Evolutionary conservation across 2,888 invertebrate genomes (phyloP).

Genomic region (Trichogramma dendrolimi): DNA sequence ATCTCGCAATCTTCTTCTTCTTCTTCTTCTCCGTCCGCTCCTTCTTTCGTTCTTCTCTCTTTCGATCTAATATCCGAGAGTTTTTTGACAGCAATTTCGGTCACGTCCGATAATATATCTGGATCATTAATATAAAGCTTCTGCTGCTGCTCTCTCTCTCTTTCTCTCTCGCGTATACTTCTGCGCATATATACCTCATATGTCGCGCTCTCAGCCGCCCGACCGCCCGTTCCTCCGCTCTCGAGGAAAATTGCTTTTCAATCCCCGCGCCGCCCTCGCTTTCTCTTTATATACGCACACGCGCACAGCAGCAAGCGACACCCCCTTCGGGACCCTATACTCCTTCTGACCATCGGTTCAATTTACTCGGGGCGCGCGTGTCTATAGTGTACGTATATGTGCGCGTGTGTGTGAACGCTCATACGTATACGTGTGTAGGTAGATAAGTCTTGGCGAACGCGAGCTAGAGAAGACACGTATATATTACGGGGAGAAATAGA

Average conservation of each 20-base stretch:
- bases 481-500: too few species aligned
- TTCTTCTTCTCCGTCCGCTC: too few species aligned
- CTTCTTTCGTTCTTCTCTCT: slow-evolving; percentile 9
- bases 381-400: not conserved
- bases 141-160: slow-evolving; percentile 40
- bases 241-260: slow-evolving; percentile 53
- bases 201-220: slow-evolving; percentile 20
- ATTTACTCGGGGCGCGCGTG: slow-evolving; percentile 1
- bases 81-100: slow-evolving; percentile 54
- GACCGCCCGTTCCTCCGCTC: slow-evolving; percentile 18
- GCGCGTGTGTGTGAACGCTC: not conserved
- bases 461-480: too few species aligned
- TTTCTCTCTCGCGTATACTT: slow-evolving; percentile 27
- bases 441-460: not conserved
- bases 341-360: slow-evolving; percentile 17
- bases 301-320: slow-evolving; percentile 28
- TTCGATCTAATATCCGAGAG: slow-evolving; percentile 52
- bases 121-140: slow-evolving; percentile 54
- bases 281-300: slow-evolving; percentile 19
- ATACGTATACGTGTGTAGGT: not conserved
- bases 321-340: slow-evolving; percentile 22
- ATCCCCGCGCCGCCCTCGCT: slow-evolving; percentile 38
- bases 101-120: slow-evolving; percentile 54
- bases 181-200: slow-evolving; percentile 41
- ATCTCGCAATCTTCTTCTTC: slow-evolving; percentile 47